These are phyloP conservation scores for Echiichthys vipera DNA, from an alignment of 2,797 vertebrate genomes.

Conservation along the genomic window DNA sequence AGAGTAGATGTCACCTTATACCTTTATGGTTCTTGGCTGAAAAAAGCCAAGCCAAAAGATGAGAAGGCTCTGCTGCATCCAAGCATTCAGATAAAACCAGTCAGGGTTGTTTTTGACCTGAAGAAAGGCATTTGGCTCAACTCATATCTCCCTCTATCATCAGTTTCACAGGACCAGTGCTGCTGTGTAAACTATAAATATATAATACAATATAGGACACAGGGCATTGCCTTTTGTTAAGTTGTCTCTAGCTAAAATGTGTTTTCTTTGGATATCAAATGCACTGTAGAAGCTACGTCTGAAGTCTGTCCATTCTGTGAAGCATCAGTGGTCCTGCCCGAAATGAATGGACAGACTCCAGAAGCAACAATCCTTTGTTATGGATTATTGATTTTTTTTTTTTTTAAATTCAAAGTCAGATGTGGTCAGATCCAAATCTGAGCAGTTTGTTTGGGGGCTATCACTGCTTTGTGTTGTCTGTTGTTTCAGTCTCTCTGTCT, in stretches of 20 bases:
- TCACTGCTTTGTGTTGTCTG: not conserved
- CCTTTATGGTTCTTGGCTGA: too few species aligned
- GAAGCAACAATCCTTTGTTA: conserved; percentile 21
- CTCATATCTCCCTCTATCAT: not conserved
- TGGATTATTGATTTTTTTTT: conserved; percentile 25
- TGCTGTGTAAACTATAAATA: too few species aligned
- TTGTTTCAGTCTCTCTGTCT: conserved; percentile 15
- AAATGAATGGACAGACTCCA: not conserved
- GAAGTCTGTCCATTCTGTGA: too few species aligned
- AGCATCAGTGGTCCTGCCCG: not conserved
- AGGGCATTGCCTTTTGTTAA: too few species aligned
- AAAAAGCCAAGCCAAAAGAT: conserved; percentile 4
- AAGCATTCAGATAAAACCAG: conserved; percentile 43
- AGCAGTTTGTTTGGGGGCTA: conserved; percentile 4
- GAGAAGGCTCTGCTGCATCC: conserved; percentile 32
- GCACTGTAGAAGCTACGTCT: not conserved
- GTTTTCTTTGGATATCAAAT: not conserved
- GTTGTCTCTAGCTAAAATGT: not conserved
- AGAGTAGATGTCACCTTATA: not conserved
- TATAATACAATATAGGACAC: too few species aligned
- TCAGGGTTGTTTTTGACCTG: conserved; percentile 22
- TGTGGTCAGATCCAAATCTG: conserved; percentile 1
- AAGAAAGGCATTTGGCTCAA: conserved; percentile 21
- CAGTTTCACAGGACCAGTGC: not conserved
- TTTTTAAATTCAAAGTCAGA: not conserved